Evolutionary conservation across 2,113 vertebrate genomes (phyloP).

Genomic region (Cervus canadensis): DNA sequence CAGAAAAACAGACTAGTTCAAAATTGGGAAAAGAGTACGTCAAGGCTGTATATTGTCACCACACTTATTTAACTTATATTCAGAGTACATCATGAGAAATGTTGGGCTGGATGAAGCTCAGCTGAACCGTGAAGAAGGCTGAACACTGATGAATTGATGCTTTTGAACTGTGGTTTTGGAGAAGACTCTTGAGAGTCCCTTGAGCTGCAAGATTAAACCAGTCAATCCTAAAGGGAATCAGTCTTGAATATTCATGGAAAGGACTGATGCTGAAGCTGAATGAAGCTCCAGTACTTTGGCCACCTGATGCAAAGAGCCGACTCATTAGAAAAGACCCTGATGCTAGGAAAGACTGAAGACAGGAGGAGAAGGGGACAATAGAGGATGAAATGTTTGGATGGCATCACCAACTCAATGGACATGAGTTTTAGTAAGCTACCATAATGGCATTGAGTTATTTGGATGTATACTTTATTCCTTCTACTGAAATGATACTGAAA

Average conservation of each 20-base stretch:
- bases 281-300: neutral
- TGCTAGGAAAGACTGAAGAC: neutral
- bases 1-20: neutral
- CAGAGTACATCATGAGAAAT: neutral
- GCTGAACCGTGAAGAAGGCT: neutral
- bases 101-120: neutral
- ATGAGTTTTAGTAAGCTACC: neutral
- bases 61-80: neutral
- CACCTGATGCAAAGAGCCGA: neutral
- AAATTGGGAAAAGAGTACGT: accelerated
- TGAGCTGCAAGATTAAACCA: neutral
- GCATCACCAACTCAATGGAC: neutral
- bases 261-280: neutral
- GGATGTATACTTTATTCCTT: neutral
- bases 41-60: neutral
- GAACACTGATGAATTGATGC: accelerated
- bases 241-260: neutral
- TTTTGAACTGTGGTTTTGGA: neutral
- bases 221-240: neutral
- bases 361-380: neutral
- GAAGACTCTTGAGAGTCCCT: neutral
- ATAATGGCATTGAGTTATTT: neutral
- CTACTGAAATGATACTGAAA: neutral
- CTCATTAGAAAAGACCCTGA: neutral
- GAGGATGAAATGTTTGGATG: neutral